Conservation (phyloP, 2,113 vertebrate genomes). For the Sakesphorus luctuosus region DNA sequence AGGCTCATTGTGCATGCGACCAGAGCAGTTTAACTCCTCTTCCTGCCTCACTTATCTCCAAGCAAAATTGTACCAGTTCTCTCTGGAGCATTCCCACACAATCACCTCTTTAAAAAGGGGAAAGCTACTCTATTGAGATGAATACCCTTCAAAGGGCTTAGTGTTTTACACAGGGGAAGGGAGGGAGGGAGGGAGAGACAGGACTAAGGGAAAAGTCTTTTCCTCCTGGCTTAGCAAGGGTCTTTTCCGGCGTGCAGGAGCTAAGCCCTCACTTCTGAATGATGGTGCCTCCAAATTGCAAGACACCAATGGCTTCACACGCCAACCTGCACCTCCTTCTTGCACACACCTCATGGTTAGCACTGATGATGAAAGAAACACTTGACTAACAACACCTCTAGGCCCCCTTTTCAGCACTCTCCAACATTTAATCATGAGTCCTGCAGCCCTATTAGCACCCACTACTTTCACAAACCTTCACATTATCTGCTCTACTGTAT, state of each 20-base stretch:
- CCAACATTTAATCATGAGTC: neutral
- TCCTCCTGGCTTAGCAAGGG: neutral
- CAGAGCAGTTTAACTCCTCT: slow-evolving; percentile 66
- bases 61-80: slow-evolving; percentile 54
- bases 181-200: neutral
- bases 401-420: neutral
- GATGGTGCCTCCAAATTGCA: neutral
- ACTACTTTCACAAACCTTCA: neutral
- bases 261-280: neutral
- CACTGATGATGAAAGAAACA: neutral
- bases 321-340: neutral
- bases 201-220: neutral
- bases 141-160: slow-evolving; percentile 59
- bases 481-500: neutral
- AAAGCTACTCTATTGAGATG: slow-evolving; percentile 29
- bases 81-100: slow-evolving; percentile 53
- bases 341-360: neutral
- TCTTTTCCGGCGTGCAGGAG: neutral
- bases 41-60: slow-evolving; percentile 65
- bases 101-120: slow-evolving; percentile 49
- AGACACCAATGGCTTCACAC: neutral
- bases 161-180: neutral
- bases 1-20: slow-evolving; percentile 46
- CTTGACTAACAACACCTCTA: neutral
- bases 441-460: neutral